phyloP scores from a whole-genome alignment of 2,113 vertebrate genomes.

The Prietella phreatophila region DNA sequence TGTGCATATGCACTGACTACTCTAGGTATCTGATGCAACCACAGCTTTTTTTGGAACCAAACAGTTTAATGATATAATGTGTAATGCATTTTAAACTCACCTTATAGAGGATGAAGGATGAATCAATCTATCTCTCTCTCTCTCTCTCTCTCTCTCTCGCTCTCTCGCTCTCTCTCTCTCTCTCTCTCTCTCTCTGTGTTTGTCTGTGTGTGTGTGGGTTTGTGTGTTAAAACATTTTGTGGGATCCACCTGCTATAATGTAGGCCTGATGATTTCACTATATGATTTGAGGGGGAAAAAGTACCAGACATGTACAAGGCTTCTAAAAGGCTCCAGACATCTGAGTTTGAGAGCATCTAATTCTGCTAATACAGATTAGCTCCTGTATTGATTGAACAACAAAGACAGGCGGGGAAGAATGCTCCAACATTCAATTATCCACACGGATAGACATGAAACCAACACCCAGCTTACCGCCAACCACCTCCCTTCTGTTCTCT shows the following conservation, averaged over 20 bases:
- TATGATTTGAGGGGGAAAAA: constrained; percentile 21
- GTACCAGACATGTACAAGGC: constrained; percentile 34
- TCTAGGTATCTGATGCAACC: constrained; percentile 49
- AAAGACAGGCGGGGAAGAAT: constrained; percentile 72
- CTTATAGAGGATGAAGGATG: background rate
- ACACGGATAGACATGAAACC: constrained; percentile 75
- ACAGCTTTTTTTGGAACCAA: constrained; percentile 6
- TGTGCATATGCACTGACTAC: constrained; percentile 43
- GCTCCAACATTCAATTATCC: constrained; percentile 78
- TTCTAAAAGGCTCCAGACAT: constrained; percentile 61
- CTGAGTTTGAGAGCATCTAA: constrained; percentile 73
- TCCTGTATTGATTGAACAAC: constrained; percentile 78
- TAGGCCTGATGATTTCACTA: constrained; percentile 10
- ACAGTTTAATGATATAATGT: constrained; percentile 3
- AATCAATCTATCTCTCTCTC: constrained; percentile 11
- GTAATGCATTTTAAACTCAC: constrained; percentile 11
- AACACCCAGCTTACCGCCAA: constrained; percentile 61
- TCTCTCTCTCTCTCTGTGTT: background rate
- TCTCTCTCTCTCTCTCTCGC: background rate
- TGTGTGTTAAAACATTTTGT: background rate
- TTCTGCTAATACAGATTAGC: constrained; percentile 81
- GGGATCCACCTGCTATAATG: background rate
- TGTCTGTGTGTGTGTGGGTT: background rate
- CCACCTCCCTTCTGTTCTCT: constrained; percentile 57
- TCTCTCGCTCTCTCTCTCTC: background rate